Evolutionary conservation across 2,888 invertebrate species (phyloP).

Genomic region (Thecocarcelia acutangulata): DNA sequence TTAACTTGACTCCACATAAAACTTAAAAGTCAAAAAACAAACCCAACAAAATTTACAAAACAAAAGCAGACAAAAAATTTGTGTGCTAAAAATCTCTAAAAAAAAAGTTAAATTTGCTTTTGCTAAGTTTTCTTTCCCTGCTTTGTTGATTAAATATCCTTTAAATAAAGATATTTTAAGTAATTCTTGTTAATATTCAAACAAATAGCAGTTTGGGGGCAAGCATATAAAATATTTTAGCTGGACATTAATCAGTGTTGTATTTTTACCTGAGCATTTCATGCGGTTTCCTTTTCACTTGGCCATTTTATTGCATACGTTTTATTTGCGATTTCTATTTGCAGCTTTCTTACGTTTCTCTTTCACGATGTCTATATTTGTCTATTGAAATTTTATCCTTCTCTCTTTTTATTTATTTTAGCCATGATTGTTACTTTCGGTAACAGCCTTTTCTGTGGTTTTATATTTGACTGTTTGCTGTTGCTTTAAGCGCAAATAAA

Average conservation of each 20-base stretch:
- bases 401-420: constrained; percentile 25
- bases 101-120: too few relatives aligned
- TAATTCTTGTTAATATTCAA: too few relatives aligned
- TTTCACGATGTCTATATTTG: background rate
- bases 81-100: too few relatives aligned
- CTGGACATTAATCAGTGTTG: constrained; percentile 68
- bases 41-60: background rate
- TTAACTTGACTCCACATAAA: background rate
- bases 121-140: too few relatives aligned
- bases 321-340: constrained; percentile 11
- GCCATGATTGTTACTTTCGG: constrained; percentile 49
- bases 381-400: background rate
- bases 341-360: background rate
- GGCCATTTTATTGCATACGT: constrained; percentile 18
- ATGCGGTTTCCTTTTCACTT: constrained; percentile 56
- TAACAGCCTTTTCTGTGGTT: constrained; percentile 47
- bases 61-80: too few relatives aligned
- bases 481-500: background rate
- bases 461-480: constrained; percentile 37
- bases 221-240: constrained; percentile 13
- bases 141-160: too few relatives aligned
- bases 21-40: background rate
- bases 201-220: background rate
- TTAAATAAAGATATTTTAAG: too few relatives aligned
- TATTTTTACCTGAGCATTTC: constrained; percentile 66